Percentiles rank a stretch among this genome's conserved stretches.
phyloP scores from a whole-genome alignment of 2,113 vertebrate genomes.

The Lethenteron reissneri region DNA sequence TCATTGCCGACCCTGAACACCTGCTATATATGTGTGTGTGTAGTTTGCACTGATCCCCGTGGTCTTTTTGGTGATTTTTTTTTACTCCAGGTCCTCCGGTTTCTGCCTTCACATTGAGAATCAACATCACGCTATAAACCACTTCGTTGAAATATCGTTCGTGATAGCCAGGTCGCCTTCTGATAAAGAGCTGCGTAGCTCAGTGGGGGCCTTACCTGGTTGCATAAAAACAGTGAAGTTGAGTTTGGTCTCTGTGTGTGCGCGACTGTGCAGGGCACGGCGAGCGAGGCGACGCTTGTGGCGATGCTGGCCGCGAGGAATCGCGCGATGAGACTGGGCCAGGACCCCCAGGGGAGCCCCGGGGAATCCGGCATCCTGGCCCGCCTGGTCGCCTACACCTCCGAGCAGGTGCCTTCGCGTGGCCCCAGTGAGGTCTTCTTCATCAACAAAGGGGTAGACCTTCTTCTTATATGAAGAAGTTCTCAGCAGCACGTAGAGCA shows the following conservation, averaged over 20 bases:
- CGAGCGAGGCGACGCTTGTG: conserved; percentile 69
- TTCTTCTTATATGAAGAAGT: conserved; percentile 7
- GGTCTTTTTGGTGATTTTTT: too few species aligned
- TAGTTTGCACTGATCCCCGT: background rate
- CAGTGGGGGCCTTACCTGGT: too few species aligned
- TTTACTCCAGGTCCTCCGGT: too few species aligned
- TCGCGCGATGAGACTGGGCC: conserved; percentile 22
- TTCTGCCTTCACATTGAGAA: too few species aligned
- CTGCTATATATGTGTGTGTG: background rate
- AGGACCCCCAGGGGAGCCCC: conserved; percentile 21
- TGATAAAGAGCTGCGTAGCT: too few species aligned
- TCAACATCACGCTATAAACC: too few species aligned
- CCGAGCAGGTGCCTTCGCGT: conserved; percentile 42
- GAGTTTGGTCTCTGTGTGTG: too few species aligned
- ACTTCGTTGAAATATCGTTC: too few species aligned
- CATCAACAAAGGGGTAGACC: conserved; percentile 8
- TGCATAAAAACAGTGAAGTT: too few species aligned
- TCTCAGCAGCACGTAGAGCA: too few species aligned
- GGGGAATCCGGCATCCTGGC: conserved; percentile 30
- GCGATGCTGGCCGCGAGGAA: conserved; percentile 62
- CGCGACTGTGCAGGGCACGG: conserved; percentile 33
- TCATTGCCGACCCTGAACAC: background rate
- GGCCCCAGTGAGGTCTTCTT: conserved; percentile 12
- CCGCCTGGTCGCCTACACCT: conserved; percentile 66
- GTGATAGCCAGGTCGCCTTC: too few species aligned